Conservation (phyloP, 2,113 vertebrate species). For the Gobio gobio region DNA sequence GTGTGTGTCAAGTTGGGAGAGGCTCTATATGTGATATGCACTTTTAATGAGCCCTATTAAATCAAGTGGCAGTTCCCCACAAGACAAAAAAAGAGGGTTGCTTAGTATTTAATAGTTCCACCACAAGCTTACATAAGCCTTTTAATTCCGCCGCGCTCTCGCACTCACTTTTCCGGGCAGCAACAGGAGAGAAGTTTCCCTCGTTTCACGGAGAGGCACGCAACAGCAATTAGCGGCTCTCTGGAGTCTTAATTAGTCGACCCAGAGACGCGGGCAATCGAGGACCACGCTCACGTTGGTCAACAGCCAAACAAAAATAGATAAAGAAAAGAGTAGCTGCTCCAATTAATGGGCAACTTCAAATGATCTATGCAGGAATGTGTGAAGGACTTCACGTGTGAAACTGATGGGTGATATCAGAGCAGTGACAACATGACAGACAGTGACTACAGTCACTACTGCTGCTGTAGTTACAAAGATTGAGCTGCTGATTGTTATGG, state of each 20-base stretch:
- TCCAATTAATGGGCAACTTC: slow-evolving; percentile 77
- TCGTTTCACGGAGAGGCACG: slow-evolving; percentile 73
- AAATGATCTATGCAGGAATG: slow-evolving; percentile 68
- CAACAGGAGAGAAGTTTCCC: slow-evolving; percentile 70
- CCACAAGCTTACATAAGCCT: slow-evolving; percentile 78
- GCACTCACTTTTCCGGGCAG: slow-evolving; percentile 72
- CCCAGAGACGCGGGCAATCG: slow-evolving; percentile 73
- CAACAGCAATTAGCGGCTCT: slow-evolving; percentile 78
- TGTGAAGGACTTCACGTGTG: slow-evolving; percentile 22
- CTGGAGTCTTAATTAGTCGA: slow-evolving; percentile 83
- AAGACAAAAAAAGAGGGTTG: slow-evolving; percentile 72
- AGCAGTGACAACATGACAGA: background rate
- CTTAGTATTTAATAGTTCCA: slow-evolving; percentile 77
- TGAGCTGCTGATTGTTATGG: background rate
- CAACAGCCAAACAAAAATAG: slow-evolving; percentile 81
- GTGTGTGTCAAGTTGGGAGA: slow-evolving; percentile 64
- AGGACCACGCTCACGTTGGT: slow-evolving; percentile 75
- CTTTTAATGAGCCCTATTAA: slow-evolving; percentile 82
- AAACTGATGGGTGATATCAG: slow-evolving; percentile 17
- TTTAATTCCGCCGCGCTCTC: slow-evolving; percentile 70
- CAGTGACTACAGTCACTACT: background rate
- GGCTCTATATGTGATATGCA: slow-evolving; percentile 73
- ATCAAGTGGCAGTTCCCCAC: slow-evolving; percentile 77
- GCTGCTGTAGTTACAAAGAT: background rate
- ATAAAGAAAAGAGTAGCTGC: slow-evolving; percentile 65